Conservation (phyloP, 2,113 vertebrate genomes). For the Leptodactylus fuscus region DNA sequence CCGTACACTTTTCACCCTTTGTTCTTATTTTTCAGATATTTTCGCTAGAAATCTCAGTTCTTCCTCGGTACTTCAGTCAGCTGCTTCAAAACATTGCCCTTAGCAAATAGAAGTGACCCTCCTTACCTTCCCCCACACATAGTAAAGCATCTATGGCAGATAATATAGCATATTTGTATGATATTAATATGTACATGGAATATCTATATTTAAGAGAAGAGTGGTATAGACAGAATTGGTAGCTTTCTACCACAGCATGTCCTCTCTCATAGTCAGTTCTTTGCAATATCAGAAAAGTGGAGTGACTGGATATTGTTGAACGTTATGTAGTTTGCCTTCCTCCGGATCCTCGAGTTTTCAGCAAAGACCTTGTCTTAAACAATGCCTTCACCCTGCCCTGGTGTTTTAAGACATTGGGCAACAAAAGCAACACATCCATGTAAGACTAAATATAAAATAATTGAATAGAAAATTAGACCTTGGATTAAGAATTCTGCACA, state of each 20-base stretch:
- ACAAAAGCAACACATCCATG: not conserved
- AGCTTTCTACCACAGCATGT: too few relatives aligned
- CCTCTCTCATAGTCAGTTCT: too few relatives aligned
- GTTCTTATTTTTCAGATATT: too few relatives aligned
- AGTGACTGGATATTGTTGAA: too few relatives aligned
- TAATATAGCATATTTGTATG: too few relatives aligned
- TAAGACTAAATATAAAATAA: not conserved
- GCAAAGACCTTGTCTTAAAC: not conserved
- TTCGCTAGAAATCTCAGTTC: not conserved
- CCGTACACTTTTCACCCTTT: too few relatives aligned
- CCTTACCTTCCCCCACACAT: not conserved
- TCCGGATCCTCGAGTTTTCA: not conserved
- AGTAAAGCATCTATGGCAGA: too few relatives aligned
- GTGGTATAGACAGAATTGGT: too few relatives aligned
- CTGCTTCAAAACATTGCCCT: not conserved
- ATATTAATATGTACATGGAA: too few relatives aligned
- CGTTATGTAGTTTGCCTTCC: not conserved
- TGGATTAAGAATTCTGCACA: not conserved
- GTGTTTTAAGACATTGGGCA: not conserved
- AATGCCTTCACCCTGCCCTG: not conserved
- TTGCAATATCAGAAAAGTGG: too few relatives aligned
- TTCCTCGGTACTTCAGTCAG: not conserved
- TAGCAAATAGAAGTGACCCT: not conserved
- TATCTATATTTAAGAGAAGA: too few relatives aligned
- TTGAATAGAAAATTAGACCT: constrained; percentile 5